Base-by-base conservation (phyloP, 2,113 vertebrate species). In the Cheilinus undulatus region DNA sequence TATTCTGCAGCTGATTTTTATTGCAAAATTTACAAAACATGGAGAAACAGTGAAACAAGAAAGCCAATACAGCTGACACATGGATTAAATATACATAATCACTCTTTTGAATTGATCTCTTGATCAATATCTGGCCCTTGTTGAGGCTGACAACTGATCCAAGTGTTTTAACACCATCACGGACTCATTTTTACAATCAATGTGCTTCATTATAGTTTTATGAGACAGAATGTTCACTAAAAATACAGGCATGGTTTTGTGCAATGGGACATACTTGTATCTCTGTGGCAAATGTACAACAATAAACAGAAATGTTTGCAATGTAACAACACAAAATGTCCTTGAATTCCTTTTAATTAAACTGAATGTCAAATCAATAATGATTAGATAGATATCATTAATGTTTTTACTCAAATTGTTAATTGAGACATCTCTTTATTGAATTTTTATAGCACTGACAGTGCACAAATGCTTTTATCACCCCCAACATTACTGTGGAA, bases 141-240 rank as follows among this genome's bases (percentile, higher is more conserved):
- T 54, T 69, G 58, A 80, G 63, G 53, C 23, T 12, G 56, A 40
- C 45, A 45, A 65, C 24, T 66, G 73, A 26, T 10, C 64, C 28
- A 69, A 80, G 73, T 48, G 36, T 71, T 81, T 76, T 60, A 54
- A 67, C 28, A 76, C 64, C 49, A 53, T 54, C 30, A 27, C n/a
- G n/a, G 17, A n/a, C 43, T 56, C 46, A 50, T 61, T 60, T 46
- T n/a, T 26, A n/a, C 10, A 40, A 43, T 77, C 51, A 40, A 71
- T 80, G 73, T 32, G 22, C 42, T 10, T 49, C 26, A 60, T 48
- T 46, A 24, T 34, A 52, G 19, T 63, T 68, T 52, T 14, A 51
- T 61, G 54, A 66, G 60, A 71, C 69, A n/a, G 17, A 28, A 23
- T 5, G 8, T 52, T 24, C 3, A n/a, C 5, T 22, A 23, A 43